Evolutionary conservation across 37 sponge, comb jelly and placozoan genomes (phyloP).

Genomic region (Agelas oroides): DNA sequence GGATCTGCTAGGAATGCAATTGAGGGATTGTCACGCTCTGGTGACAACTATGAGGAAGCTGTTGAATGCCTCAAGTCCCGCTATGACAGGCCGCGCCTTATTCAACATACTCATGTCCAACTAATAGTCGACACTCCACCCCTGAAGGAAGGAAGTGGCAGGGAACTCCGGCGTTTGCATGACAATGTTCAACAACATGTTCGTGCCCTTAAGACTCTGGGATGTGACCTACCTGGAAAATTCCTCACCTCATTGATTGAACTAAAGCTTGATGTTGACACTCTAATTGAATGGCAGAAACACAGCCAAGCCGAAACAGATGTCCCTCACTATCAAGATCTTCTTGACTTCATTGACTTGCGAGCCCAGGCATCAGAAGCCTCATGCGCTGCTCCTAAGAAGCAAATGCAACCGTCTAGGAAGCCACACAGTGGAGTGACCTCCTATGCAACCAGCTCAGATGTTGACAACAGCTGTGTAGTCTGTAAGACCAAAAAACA

Average conservation of each 20-base stretch:
- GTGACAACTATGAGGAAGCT: conserved; percentile 55
- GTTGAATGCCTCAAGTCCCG: conserved; percentile 54
- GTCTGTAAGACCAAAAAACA: conserved; percentile 52
- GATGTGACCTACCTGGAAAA: conserved; percentile 33
- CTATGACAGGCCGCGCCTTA: conserved; percentile 43
- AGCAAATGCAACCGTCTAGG: conserved; percentile 2
- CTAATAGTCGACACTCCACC: conserved; percentile 38
- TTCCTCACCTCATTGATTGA: conserved; percentile 52
- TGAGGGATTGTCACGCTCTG: conserved; percentile 61
- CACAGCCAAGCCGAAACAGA: conserved; percentile 42
- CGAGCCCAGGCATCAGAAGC: conserved; percentile 61
- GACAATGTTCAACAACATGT: conserved; percentile 53
- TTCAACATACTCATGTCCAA: conserved; percentile 58
- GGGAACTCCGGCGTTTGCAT: conserved; percentile 38
- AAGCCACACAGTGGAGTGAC: conserved; percentile 15
- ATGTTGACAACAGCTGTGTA: neutral
- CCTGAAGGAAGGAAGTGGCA: conserved; percentile 55
- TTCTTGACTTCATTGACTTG: conserved; percentile 47
- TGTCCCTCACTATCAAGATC: conserved; percentile 49
- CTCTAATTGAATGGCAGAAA: conserved; percentile 55
- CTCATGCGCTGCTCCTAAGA: neutral
- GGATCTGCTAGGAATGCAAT: conserved; percentile 53
- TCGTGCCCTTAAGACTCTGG: conserved; percentile 55
- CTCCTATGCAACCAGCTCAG: conserved; percentile 16
- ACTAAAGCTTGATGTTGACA: conserved; percentile 40